A percentile compares a stretch with the other conserved stretches of the same genome.
phyloP scores from a whole-genome alignment of 2,888 invertebrate species.

The Lycia hirtaria region DNA sequence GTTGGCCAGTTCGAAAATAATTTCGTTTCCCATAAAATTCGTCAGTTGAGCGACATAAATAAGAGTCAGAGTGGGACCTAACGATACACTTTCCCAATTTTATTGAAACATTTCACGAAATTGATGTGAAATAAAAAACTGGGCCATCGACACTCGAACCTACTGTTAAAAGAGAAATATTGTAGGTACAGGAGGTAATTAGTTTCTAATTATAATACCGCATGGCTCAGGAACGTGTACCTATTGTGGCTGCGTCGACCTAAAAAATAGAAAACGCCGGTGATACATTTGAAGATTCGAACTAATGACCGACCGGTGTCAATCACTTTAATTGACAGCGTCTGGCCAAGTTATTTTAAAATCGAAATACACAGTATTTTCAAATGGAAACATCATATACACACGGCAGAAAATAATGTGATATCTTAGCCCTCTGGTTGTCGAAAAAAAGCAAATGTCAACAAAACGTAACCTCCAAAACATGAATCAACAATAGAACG shows the following conservation, averaged over 20 bases:
- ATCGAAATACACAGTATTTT: conserved; percentile 55
- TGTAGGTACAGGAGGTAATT: conserved; percentile 34
- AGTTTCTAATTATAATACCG: conserved; percentile 37
- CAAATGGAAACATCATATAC: conserved; percentile 41
- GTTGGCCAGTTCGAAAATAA: conserved; percentile 29
- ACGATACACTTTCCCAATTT: conserved; percentile 30
- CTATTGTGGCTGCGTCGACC: conserved; percentile 44
- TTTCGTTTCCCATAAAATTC: conserved; percentile 36
- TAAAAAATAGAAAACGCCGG: conserved; percentile 51
- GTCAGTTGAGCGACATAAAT: conserved; percentile 39
- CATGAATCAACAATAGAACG: conserved; percentile 76
- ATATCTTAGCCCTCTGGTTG: conserved; percentile 26
- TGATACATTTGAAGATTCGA: conserved; percentile 34
- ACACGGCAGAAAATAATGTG: conserved; percentile 15
- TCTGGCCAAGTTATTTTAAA: conserved; percentile 52
- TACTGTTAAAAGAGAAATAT: conserved; percentile 17
- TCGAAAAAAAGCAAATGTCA: conserved; percentile 65
- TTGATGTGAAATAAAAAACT: conserved; percentile 21
- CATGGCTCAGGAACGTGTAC: conserved; percentile 19
- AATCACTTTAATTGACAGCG: conserved; percentile 83
- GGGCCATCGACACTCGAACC: conserved; percentile 22
- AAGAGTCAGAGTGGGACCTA: conserved; percentile 30
- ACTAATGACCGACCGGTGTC: conserved; percentile 79
- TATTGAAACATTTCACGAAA: conserved; percentile 32
- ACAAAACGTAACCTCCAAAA: conserved; percentile 81